Evolutionary conservation across 2,797 vertebrate genomes (phyloP).

Genomic region (Clarias platycephalus): DNA sequence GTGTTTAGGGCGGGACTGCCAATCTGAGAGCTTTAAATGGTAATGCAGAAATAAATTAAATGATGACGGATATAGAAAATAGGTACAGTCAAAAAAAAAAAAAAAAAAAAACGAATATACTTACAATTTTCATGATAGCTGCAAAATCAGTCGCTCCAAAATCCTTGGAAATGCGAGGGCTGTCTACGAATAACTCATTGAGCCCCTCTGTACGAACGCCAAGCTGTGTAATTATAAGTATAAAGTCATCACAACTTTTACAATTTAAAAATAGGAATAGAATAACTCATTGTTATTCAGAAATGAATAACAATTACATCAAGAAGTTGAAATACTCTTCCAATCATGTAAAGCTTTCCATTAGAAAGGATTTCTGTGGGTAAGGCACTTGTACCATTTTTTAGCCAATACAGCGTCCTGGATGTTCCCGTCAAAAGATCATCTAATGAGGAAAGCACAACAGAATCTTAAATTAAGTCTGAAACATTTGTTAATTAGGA

Average conservation of each 20-base stretch:
- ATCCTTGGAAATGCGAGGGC: conserved; percentile 68
- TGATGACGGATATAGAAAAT: background rate
- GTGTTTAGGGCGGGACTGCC: conserved; percentile 72
- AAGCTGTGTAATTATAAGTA: conserved; percentile 62
- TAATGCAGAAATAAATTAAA: conserved; percentile 5
- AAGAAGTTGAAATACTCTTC: conserved; percentile 72
- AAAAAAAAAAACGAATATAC: conserved; percentile 47
- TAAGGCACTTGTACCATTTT: conserved; percentile 69
- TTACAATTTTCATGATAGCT: conserved; percentile 74
- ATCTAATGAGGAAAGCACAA: conserved; percentile 62
- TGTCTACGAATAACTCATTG: conserved; percentile 68
- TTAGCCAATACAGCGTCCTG: conserved; percentile 73
- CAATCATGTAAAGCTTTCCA: conserved; percentile 70
- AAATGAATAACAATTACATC: conserved; percentile 73
- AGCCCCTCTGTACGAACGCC: conserved; percentile 78
- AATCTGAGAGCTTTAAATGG: conserved; percentile 75
- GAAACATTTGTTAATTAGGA: background rate
- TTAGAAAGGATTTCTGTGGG: conserved; percentile 76
- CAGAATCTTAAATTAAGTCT: background rate
- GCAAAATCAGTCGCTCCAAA: conserved; percentile 67
- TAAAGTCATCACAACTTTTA: background rate
- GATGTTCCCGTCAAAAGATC: conserved; percentile 71
- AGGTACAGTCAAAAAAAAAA: background rate
- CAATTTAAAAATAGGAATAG: background rate
- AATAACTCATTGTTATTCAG: background rate